These are phyloP conservation scores for Elachura formosa DNA, from an alignment of 2,113 vertebrate genomes.

Conservation along the genomic window DNA sequence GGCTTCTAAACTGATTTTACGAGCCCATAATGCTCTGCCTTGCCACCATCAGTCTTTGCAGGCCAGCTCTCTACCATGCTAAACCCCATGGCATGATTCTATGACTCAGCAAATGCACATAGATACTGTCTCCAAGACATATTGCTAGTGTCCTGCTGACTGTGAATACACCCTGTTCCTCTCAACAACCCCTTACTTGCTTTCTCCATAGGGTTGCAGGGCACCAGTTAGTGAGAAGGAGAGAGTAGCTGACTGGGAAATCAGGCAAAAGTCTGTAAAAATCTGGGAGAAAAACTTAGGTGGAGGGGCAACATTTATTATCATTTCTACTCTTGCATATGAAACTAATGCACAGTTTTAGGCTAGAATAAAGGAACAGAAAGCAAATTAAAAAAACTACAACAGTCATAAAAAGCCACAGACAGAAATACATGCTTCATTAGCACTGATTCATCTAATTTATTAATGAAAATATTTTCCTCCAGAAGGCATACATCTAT, in stretches of 20 bases:
- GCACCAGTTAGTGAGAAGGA: not conserved
- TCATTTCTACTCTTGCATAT: not conserved
- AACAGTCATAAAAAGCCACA: not conserved
- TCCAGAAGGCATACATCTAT: not conserved
- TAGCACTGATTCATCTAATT: not conserved
- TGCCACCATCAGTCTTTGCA: not conserved
- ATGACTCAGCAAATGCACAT: fast-evolving
- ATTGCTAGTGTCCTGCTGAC: not conserved
- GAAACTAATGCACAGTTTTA: not conserved
- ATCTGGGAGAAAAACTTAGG: not conserved
- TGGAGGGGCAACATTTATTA: not conserved
- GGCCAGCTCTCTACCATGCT: too few species aligned
- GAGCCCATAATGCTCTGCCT: not conserved
- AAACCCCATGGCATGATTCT: not conserved
- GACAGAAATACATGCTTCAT: not conserved
- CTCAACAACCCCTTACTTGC: not conserved
- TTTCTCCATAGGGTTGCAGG: not conserved
- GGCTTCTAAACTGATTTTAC: not conserved
- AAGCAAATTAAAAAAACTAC: not conserved
- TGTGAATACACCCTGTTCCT: fast-evolving
- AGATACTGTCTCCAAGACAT: not conserved
- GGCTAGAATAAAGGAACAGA: not conserved
- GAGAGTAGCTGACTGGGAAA: not conserved
- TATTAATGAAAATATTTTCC: not conserved
- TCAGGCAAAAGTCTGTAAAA: not conserved